Conservation (phyloP, 1,140 invertebrate species). For the Diuraphis noxia region DNA sequence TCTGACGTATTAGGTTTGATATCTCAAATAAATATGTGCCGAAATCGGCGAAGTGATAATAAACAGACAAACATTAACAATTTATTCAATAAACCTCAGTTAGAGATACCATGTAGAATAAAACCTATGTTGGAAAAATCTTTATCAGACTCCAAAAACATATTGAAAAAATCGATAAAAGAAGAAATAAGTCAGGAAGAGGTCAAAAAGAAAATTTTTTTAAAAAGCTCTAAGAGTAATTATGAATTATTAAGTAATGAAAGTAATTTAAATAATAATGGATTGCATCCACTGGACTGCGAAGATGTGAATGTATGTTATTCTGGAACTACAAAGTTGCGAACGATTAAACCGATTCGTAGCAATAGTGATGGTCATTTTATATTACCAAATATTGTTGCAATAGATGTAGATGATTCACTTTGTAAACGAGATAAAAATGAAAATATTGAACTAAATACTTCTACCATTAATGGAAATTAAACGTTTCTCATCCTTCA, state of each 20-base stretch:
- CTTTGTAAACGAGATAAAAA: constrained; percentile 15
- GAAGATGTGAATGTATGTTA: constrained; percentile 70
- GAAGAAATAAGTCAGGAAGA: constrained; percentile 21
- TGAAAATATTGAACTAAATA: constrained; percentile 29
- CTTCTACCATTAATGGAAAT: constrained; percentile 14
- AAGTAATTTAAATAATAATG: constrained; percentile 51
- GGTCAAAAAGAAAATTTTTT: neutral
- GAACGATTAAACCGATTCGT: constrained; percentile 63
- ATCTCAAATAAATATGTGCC: constrained; percentile 62
- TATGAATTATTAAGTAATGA: neutral
- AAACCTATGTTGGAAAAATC: constrained; percentile 44
- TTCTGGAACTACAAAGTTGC: constrained; percentile 70
- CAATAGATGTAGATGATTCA: constrained; percentile 32
- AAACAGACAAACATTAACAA: neutral
- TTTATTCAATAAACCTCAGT: constrained; percentile 8
- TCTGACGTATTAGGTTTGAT: constrained; percentile 70
- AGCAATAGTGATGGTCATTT: constrained; percentile 46
- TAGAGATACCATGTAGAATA: constrained; percentile 22
- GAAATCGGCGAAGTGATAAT: constrained; percentile 54
- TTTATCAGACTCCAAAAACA: constrained; percentile 54
- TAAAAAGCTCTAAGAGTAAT: constrained; percentile 28
- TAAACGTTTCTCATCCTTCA: neutral
- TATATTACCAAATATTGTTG: constrained; percentile 32
- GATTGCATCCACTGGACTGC: constrained; percentile 65
- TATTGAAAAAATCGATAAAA: neutral